Percentiles rank a stretch among this genome's conserved stretches.
These are phyloP conservation scores for Esox niger DNA, from an alignment of 2,113 vertebrate species.

Conservation along the genomic window DNA sequence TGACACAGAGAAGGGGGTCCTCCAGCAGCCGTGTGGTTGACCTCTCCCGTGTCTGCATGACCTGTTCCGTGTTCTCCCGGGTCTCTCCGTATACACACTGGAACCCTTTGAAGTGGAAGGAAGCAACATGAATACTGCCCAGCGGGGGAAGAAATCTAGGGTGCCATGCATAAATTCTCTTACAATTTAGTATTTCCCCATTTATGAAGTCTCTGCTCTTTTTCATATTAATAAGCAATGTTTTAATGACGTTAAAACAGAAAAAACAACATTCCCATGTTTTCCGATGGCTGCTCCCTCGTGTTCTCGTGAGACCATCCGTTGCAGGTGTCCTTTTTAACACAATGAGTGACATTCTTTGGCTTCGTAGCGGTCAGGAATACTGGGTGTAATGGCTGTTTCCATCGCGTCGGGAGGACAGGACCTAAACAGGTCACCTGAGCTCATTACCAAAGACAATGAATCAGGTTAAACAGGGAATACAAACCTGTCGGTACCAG, in stretches of 20 bases:
- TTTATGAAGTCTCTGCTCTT: conserved; percentile 25
- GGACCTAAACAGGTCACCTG: not conserved
- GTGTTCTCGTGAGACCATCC: conserved; percentile 7
- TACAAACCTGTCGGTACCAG: not conserved
- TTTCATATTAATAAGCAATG: no score
- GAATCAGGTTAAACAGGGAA: conserved; percentile 15
- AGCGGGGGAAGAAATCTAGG: conserved; percentile 35
- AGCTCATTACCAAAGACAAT: not conserved
- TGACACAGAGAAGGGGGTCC: conserved; percentile 28
- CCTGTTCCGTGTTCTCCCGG: conserved; percentile 35
- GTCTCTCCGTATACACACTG: conserved; percentile 39
- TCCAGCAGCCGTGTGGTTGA: conserved; percentile 36
- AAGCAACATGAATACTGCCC: conserved; percentile 41
- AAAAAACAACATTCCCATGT: no score
- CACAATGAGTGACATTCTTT: conserved; percentile 23
- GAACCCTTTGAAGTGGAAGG: conserved; percentile 35
- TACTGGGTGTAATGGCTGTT: no score
- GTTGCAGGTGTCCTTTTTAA: conserved; percentile 27
- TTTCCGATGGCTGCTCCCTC: conserved; percentile 4
- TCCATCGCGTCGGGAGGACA: not conserved
- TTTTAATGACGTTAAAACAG: no score
- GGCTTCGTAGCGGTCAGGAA: conserved; percentile 1
- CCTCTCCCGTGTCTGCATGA: conserved; percentile 36
- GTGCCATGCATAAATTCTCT: conserved; percentile 19
- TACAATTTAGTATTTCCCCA: conserved; percentile 25